Conservation (phyloP, 2,797 vertebrate genomes). For the Siniperca undulata region DNA sequence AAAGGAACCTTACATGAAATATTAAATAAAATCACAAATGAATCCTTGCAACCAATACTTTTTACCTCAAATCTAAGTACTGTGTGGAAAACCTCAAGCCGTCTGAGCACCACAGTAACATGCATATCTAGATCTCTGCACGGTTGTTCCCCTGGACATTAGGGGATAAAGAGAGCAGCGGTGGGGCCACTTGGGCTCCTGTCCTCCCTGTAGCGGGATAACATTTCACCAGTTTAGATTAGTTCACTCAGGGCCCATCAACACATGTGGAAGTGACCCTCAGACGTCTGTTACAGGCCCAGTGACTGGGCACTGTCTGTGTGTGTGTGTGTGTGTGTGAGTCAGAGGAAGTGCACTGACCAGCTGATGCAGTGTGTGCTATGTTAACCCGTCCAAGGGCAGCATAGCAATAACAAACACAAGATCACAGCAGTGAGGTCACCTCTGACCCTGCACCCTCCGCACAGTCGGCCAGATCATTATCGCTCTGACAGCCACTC, state of each 20-base stretch:
- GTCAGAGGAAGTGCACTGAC: constrained; percentile 66
- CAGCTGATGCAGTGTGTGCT: constrained; percentile 80
- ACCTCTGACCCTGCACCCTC: constrained; percentile 82
- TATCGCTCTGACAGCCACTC: constrained; percentile 72
- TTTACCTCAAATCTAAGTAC: not conserved
- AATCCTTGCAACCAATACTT: not conserved
- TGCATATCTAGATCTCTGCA: not conserved
- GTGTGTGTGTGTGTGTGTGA: constrained; percentile 31
- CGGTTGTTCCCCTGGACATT: constrained; percentile 1
- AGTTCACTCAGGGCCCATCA: constrained; percentile 74
- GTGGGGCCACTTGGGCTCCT: constrained; percentile 49
- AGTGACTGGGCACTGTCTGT: constrained; percentile 45
- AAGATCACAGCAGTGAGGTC: constrained; percentile 81
- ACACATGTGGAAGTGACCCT: constrained; percentile 80
- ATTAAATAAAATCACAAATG: not conserved
- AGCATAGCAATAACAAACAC: constrained; percentile 89
- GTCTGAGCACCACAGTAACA: too few species aligned
- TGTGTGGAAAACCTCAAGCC: too few species aligned
- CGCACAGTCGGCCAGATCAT: constrained; percentile 73
- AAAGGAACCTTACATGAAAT: not conserved
- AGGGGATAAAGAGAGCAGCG: constrained; percentile 19
- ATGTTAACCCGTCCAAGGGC: constrained; percentile 88
- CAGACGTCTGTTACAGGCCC: constrained; percentile 42
- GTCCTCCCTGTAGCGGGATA: constrained; percentile 70
- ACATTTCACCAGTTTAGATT: constrained; percentile 83